Evolutionary conservation across 2,888 invertebrate species (phyloP), one percentile per base, ranked within the genome.

Genomic region (Phalera bucephala): DNA sequence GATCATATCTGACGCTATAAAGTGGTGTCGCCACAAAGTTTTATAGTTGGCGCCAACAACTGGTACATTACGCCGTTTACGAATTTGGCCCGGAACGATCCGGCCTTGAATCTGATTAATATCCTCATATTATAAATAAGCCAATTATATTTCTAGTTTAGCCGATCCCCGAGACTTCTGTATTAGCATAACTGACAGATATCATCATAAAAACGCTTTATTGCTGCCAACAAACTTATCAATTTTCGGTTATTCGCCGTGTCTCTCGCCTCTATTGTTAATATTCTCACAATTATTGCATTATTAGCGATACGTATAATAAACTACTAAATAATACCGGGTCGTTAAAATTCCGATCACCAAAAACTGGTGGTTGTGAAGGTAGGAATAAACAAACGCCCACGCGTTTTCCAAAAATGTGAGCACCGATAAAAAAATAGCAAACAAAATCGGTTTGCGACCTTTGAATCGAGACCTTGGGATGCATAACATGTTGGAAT

Each of bases 1-100:
- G 23, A 15, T 29, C 30, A 14, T 10, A 12, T 13, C 13, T 17
- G 27, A 23, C 25, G 31, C 29, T 25, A 31, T 14, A 31, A 31
- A 17, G 13, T 39, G 31, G 27, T 41, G 38, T 49, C 55, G 42
- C 41, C 40, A 39, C 29, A 40, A 36, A 22, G 13, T 33, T 40
- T 36, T 32, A 42, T 31, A 15, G 27, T 40, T 64, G 79, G 80
- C 79, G 79, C 77, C 76, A 71, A 41, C 35, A 35, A 57, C 48
- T 45, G 36, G 44, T 40, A 46, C n/a, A 40, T 37, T 43, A 40
- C 23, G 42, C 41, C 48, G 52, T 61, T 47, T 59, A 64, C 61
- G 45, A 60, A 73, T 71, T 61, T 64, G 52, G 61, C 58, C 52
- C 58, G 55, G 56, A 48, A 53, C 44, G 48, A 57, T 57, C 53